Conservation (phyloP, 2,113 vertebrate species). For the Egretta garzetta region DNA sequence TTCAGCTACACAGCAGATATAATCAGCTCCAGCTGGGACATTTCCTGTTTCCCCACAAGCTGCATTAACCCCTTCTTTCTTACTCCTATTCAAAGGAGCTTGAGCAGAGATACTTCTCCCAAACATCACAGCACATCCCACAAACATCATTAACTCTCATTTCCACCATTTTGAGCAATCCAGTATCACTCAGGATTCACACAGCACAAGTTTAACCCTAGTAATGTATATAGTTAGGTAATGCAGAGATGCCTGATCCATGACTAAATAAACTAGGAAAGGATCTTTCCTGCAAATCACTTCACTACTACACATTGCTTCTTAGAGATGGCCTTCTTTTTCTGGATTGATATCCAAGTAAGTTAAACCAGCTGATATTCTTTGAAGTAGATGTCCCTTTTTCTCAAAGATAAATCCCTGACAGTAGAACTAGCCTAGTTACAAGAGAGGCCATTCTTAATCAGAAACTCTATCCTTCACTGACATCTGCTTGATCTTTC, state of each 20-base stretch:
- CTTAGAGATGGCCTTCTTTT: not conserved
- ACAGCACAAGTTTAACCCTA: not conserved
- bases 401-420: not conserved
- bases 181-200: rapidly evolving
- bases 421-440: not conserved
- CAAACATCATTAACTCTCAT: not conserved
- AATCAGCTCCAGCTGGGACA: conserved; percentile 53
- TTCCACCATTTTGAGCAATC: not conserved
- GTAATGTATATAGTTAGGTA: not conserved
- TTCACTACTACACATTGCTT: not conserved
- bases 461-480: not conserved
- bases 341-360: not conserved
- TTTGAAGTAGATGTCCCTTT: not conserved
- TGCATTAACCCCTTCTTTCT: conserved; percentile 44
- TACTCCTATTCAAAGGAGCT: not conserved
- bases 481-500: not conserved
- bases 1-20: conserved; percentile 8
- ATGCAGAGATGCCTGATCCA: not conserved
- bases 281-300: not conserved
- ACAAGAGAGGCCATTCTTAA: not conserved
- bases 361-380: not conserved
- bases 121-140: not conserved
- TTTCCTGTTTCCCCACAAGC: conserved; percentile 49
- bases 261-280: not conserved
- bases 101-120: not conserved